Evolutionary conservation across 2,888 invertebrate species (phyloP).

Genomic region (Drosophila nigricruria): DNA sequence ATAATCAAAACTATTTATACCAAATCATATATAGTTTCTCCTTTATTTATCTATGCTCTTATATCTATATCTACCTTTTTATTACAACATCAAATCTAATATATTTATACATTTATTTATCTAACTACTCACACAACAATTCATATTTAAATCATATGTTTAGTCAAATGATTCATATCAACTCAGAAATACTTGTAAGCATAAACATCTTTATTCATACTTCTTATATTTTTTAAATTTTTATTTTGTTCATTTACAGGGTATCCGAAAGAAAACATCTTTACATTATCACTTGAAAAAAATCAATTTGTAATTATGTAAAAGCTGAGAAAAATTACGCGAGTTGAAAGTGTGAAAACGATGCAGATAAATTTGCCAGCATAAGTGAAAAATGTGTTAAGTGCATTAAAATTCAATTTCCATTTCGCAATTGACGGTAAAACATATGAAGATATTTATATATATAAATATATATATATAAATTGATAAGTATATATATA

Average conservation of each 20-base stretch:
- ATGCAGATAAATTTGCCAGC: constrained; percentile 50
- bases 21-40: no score
- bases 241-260: constrained; percentile 7
- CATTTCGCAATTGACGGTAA: constrained; percentile 36
- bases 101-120: no score
- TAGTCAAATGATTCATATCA: no score
- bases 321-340: constrained; percentile 35
- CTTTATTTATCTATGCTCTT: no score
- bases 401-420: constrained; percentile 78
- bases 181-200: no score
- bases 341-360: constrained; percentile 29
- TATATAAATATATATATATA: not conserved
- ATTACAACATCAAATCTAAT: no score
- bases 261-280: constrained; percentile 16
- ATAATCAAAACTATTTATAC: no score
- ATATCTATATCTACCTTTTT: no score
- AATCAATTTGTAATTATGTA: constrained; percentile 71
- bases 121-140: no score
- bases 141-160: no score
- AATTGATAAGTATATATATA: not conserved
- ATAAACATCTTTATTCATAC: no score
- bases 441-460: constrained; percentile 20
- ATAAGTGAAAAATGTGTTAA: constrained; percentile 78
- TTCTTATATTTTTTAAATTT: no score
- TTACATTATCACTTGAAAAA: constrained; percentile 55